A percentile compares a stretch with the other conserved stretches of the same genome.
phyloP scores from a whole-genome alignment of 2,888 invertebrate genomes.

The Chymomyza fuscimana region DNA sequence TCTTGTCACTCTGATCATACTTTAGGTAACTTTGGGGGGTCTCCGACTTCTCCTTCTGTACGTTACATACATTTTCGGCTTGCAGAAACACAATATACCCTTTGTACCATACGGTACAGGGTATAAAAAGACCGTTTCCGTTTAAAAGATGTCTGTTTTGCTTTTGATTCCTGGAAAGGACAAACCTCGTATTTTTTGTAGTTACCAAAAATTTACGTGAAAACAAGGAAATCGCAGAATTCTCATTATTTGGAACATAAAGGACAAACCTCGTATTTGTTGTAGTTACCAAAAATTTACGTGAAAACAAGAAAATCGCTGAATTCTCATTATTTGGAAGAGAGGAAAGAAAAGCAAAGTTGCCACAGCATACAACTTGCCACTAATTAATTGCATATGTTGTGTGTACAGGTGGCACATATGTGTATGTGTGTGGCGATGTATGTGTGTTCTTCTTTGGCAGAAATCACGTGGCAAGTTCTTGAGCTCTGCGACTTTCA shows the following conservation, averaged over 20 bases:
- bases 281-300: neutral
- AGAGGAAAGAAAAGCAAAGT: slow-evolving; percentile 7
- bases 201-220: neutral
- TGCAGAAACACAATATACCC: no score
- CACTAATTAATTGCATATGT: slow-evolving; percentile 35
- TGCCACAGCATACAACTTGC: slow-evolving; percentile 20
- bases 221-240: slow-evolving; percentile 20
- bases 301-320: slow-evolving; percentile 15
- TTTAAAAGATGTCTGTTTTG: no score
- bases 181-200: neutral
- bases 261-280: neutral
- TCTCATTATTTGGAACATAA: slow-evolving; percentile 24
- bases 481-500: neutral
- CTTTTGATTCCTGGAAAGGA: no score
- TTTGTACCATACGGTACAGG: no score
- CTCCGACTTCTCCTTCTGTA: no score
- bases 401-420: neutral
- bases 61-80: no score
- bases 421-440: neutral
- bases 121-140: no score
- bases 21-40: no score
- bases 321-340: slow-evolving; percentile 30
- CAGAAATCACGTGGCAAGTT: neutral
- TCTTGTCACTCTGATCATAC: no score
- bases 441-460: neutral